These are phyloP conservation scores for Brachypodius melanocephalos DNA, from an alignment of 2,113 vertebrate species.

Conservation along the genomic window DNA sequence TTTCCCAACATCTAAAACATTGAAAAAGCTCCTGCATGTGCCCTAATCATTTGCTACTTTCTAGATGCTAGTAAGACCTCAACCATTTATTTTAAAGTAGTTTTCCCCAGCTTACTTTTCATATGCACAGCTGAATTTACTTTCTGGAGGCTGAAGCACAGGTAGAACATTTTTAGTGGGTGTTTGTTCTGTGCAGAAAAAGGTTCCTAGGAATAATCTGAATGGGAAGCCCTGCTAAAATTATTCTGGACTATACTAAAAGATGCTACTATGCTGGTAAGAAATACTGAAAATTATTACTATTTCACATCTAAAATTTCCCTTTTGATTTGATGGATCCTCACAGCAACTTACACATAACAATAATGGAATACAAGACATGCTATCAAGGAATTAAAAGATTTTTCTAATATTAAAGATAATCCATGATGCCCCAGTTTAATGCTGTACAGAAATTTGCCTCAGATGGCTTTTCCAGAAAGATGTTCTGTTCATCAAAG, in stretches of 20 bases:
- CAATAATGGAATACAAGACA: slow-evolving; percentile 34
- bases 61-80: neutral
- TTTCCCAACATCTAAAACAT: neutral
- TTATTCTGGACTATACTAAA: neutral
- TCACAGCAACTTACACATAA: slow-evolving; percentile 1
- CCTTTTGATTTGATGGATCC: neutral
- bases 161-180: neutral
- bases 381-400: slow-evolving; percentile 9
- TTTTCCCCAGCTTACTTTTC: neutral
- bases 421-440: slow-evolving; percentile 43
- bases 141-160: neutral
- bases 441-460: slow-evolving; percentile 25
- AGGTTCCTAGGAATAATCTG: neutral
- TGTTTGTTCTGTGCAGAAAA: neutral
- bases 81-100: neutral
- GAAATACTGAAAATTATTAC: neutral
- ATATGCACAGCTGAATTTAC: neutral
- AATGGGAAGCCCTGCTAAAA: neutral
- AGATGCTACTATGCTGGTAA: neutral
- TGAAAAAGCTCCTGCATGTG: neutral
- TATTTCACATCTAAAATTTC: slow-evolving; percentile 9
- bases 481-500: slow-evolving; percentile 10
- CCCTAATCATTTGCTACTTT: neutral
- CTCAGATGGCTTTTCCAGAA: slow-evolving; percentile 38
- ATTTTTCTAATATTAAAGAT: slow-evolving; percentile 54